Conservation (phyloP, 92 coral and sea anemone species). For the Micromussa lordhowensis region DNA sequence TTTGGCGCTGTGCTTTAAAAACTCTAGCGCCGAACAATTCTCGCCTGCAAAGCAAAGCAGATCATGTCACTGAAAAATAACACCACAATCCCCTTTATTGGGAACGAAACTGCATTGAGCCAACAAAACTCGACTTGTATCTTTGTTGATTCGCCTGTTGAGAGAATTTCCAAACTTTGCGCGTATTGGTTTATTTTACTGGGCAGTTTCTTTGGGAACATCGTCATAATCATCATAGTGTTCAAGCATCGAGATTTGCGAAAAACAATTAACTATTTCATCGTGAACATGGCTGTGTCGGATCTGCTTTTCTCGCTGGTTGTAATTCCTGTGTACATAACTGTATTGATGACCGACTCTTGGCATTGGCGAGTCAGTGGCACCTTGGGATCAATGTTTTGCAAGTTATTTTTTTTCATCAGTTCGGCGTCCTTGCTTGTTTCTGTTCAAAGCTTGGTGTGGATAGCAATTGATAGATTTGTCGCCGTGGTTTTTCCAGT, state of each 20-base stretch:
- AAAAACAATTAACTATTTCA: no score
- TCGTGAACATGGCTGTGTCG: no score
- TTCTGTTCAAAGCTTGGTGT: slow-evolving; percentile 12
- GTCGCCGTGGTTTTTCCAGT: slow-evolving; percentile 5
- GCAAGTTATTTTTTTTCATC: background rate
- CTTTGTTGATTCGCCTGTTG: background rate
- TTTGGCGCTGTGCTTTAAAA: no score
- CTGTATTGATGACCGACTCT: no score
- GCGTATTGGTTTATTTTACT: background rate
- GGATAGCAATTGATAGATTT: slow-evolving; percentile 31
- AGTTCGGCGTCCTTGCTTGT: background rate
- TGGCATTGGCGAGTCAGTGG: no score
- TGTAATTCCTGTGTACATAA: no score
- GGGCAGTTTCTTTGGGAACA: no score
- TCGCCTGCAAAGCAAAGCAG: background rate
- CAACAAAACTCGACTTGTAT: background rate
- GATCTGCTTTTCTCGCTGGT: no score
- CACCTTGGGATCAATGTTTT: no score
- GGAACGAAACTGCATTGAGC: background rate
- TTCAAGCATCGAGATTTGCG: no score
- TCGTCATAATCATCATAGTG: no score
- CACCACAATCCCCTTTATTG: background rate
- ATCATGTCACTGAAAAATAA: background rate
- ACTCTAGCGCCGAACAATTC: no score
- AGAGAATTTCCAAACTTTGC: background rate